Conservation (phyloP, 2,797 vertebrate species). For the Gallinago nigripennis region DNA sequence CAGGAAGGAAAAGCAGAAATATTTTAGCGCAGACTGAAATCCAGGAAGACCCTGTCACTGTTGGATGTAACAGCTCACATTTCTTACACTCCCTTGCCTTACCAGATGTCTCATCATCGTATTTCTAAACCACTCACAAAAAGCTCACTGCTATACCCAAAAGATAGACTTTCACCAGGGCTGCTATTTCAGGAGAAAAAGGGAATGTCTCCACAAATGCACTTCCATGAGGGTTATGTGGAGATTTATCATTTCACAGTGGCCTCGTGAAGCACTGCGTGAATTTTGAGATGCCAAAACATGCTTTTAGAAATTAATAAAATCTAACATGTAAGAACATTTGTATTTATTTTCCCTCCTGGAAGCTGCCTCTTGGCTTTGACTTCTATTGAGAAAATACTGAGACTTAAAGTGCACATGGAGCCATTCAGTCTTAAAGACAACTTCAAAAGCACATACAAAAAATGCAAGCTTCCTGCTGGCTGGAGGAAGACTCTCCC, state of each 20-base stretch:
- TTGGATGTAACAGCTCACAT: neutral
- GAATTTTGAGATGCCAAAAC: neutral
- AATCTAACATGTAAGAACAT: neutral
- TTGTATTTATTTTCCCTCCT: neutral
- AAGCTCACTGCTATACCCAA: neutral
- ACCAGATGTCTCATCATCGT: neutral
- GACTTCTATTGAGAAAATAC: neutral
- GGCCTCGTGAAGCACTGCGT: neutral
- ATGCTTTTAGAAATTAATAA: neutral
- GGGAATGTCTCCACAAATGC: neutral
- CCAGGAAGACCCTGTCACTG: neutral
- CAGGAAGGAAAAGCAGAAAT: neutral
- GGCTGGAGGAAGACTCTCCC: neutral
- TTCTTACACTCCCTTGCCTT: neutral
- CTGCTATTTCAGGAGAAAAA: neutral
- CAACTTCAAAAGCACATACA: neutral
- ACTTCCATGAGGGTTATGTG: neutral
- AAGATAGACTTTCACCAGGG: neutral
- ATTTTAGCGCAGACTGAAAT: neutral
- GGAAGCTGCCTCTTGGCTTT: neutral
- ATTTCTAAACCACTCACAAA: neutral
- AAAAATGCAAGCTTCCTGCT: neutral
- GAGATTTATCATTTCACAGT: neutral
- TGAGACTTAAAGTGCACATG: accelerated
- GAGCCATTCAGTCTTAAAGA: neutral